Evolutionary conservation across 1,140 invertebrate genomes (phyloP).

Genomic region (Psilanteris sp.): DNA sequence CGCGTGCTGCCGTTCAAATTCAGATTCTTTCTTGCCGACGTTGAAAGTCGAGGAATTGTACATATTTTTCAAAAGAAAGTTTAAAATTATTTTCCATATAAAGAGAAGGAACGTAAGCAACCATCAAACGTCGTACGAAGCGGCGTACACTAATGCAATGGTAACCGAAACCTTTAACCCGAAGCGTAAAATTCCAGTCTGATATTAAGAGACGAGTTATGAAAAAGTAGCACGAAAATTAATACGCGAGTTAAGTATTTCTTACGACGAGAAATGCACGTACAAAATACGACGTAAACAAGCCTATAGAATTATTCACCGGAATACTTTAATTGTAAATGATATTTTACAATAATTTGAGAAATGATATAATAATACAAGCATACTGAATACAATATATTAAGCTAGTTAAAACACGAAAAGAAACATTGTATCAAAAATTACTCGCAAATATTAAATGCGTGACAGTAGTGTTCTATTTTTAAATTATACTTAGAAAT

Average conservation of each 20-base stretch:
- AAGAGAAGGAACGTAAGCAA: constrained; percentile 41
- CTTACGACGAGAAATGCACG: no score
- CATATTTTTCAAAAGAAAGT: constrained; percentile 12
- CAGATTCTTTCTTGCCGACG: constrained; percentile 2
- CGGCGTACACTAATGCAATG: constrained; percentile 26
- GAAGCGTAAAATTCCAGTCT: constrained; percentile 42
- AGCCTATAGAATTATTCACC: no score
- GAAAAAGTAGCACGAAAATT: constrained; percentile 31
- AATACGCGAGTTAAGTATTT: constrained; percentile 25
- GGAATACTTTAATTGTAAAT: no score
- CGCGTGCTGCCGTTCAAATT: constrained; percentile 17
- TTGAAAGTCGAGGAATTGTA: constrained; percentile 10
- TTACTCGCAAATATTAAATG: no score
- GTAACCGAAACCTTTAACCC: constrained; percentile 47
- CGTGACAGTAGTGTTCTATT: no score
- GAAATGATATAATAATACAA: no score
- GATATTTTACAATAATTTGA: no score
- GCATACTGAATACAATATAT: no score
- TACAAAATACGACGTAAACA: no score
- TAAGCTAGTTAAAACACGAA: no score
- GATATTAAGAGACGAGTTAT: constrained; percentile 40
- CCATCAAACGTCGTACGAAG: constrained; percentile 33
- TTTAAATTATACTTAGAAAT: no score
- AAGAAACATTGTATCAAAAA: no score
- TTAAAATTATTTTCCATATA: constrained; percentile 47